phyloP scores from a whole-genome alignment of 2,888 invertebrate species.

The Drosophila mayaguana region DNA sequence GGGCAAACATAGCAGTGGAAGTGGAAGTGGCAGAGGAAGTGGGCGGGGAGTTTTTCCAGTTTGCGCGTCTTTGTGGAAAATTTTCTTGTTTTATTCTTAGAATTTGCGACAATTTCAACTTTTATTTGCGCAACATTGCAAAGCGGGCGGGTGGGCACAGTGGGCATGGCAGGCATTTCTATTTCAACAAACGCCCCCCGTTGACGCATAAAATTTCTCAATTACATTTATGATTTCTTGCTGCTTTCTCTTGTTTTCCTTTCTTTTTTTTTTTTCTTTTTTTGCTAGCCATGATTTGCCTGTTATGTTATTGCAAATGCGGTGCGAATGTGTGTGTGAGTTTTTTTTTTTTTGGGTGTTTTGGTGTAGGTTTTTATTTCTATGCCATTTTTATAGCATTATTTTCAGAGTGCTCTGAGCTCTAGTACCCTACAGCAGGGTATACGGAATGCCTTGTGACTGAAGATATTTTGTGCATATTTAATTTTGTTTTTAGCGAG shows the following conservation, averaged over 20 bases:
- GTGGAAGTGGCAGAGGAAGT: neutral
- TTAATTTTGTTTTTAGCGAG: no score
- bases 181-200: constrained; percentile 18
- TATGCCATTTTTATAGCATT: constrained; percentile 79
- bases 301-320: constrained; percentile 51
- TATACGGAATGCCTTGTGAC: neutral
- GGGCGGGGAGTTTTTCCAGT: constrained; percentile 35
- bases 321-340: constrained; percentile 30
- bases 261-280: constrained; percentile 34
- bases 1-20: neutral
- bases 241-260: constrained; percentile 30
- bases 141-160: neutral
- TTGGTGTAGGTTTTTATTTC: constrained; percentile 60
- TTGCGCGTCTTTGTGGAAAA: constrained; percentile 57
- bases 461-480: neutral
- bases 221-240: constrained; percentile 82
- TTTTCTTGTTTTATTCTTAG: constrained; percentile 65
- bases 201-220: constrained; percentile 73
- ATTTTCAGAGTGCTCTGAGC: constrained; percentile 60
- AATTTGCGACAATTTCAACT: constrained; percentile 79
- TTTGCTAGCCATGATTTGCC: constrained; percentile 48
- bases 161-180: constrained; percentile 27
- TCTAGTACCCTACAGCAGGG: neutral
- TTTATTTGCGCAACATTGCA: constrained; percentile 64
- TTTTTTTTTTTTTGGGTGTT: constrained; percentile 7